A percentile compares a stretch with the other conserved stretches of the same genome.
phyloP scores from a whole-genome alignment of 2,113 vertebrate genomes.

The Phrynocephalus versicolor region DNA sequence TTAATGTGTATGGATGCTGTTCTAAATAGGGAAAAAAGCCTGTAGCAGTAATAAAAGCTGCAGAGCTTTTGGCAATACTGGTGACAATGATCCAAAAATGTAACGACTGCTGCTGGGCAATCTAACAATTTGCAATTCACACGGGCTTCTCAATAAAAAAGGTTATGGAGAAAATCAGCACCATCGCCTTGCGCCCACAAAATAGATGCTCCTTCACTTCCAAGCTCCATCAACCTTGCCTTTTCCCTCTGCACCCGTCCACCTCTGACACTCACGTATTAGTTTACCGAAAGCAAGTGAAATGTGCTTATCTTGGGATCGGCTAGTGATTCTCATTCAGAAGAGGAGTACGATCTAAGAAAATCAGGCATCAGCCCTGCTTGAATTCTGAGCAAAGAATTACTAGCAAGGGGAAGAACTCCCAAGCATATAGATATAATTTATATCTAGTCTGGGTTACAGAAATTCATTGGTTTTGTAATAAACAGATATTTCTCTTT shows the following conservation, averaged over 20 bases:
- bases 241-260: not conserved
- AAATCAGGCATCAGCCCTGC: conserved; percentile 12
- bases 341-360: not conserved
- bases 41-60: not conserved
- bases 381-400: not conserved
- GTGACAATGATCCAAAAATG: not conserved
- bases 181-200: not conserved
- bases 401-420: not conserved
- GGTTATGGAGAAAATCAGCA: accelerated
- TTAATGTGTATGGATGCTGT: not conserved
- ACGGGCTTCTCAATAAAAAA: not conserved
- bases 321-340: not conserved
- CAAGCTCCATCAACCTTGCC: not conserved
- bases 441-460: not conserved
- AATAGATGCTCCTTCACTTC: not conserved
- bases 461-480: not conserved
- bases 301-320: not conserved
- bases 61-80: not conserved
- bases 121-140: conserved; percentile 21
- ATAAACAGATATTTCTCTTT: not conserved
- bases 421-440: conserved; percentile 6
- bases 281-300: conserved; percentile 19
- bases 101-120: no score
- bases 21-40: conserved; percentile 10
- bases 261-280: not conserved